Evolutionary conservation across 1,140 invertebrate species (phyloP).

Genomic region (Asobara japonica): DNA sequence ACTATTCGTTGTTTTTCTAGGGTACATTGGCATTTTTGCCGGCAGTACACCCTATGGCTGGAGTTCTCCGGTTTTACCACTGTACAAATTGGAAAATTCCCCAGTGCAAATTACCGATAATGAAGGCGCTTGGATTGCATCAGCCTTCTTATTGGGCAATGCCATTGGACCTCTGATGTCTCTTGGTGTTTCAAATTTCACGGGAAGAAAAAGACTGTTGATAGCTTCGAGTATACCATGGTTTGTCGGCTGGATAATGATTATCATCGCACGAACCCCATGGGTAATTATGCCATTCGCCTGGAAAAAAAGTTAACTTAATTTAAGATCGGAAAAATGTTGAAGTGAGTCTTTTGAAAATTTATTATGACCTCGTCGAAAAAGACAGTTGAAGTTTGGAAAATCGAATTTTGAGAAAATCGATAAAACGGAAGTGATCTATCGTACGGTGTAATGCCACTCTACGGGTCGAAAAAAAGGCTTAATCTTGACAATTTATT

Average conservation of each 20-base stretch:
- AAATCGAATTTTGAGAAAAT: too few relatives aligned
- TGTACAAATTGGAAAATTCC: background rate
- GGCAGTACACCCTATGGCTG: slow-evolving; percentile 35
- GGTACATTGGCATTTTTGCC: slow-evolving; percentile 29
- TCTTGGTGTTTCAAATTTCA: slow-evolving; percentile 33
- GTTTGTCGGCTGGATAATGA: slow-evolving; percentile 71
- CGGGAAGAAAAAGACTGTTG: slow-evolving; percentile 74
- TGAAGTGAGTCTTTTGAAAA: too few relatives aligned
- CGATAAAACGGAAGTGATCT: too few relatives aligned
- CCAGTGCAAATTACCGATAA: slow-evolving; percentile 25
- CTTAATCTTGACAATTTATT: too few relatives aligned
- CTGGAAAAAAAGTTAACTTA: too few relatives aligned
- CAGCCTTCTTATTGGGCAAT: slow-evolving; percentile 24
- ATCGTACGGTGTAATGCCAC: too few relatives aligned
- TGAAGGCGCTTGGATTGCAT: slow-evolving; percentile 35
- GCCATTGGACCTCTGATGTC: background rate
- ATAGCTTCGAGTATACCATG: slow-evolving; percentile 70
- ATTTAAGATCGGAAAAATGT: too few relatives aligned
- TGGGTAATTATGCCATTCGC: background rate
- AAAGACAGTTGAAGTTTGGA: too few relatives aligned
- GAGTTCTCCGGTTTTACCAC: slow-evolving; percentile 36
- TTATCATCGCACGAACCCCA: slow-evolving; percentile 62
- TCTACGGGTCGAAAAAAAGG: too few relatives aligned
- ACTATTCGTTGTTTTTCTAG: background rate
- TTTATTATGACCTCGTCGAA: too few relatives aligned